Evolutionary conservation across 2,888 invertebrate species (phyloP).

Genomic region (Polyploca ridens): DNA sequence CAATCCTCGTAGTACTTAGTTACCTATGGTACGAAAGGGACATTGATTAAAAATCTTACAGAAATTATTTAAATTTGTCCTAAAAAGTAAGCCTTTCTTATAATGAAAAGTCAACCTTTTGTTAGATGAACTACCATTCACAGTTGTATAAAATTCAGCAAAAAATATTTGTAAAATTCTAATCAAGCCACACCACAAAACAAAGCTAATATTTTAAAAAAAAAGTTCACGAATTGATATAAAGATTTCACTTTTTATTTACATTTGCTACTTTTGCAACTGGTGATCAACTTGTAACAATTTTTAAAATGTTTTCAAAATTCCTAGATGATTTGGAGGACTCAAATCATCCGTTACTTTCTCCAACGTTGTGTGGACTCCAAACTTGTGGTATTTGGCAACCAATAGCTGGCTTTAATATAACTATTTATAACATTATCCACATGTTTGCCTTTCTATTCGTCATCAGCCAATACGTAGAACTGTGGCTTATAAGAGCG

Average conservation of each 20-base stretch:
- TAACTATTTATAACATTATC: slow-evolving; percentile 44
- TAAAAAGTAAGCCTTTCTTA: too few species aligned
- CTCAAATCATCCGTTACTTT: slow-evolving; percentile 49
- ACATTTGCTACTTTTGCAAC: neutral
- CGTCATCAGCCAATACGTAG: slow-evolving; percentile 65
- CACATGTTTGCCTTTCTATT: slow-evolving; percentile 56
- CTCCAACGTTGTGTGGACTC: slow-evolving; percentile 58
- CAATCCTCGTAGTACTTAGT: too few species aligned
- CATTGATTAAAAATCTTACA: too few species aligned
- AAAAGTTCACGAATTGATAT: neutral
- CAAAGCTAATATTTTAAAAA: neutral
- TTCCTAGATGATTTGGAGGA: slow-evolving; percentile 36
- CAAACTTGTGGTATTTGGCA: slow-evolving; percentile 62
- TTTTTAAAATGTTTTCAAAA: slow-evolving; percentile 10
- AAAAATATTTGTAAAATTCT: neutral
- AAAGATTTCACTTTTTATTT: neutral
- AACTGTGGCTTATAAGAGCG: slow-evolving; percentile 61
- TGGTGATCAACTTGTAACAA: neutral
- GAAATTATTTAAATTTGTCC: too few species aligned
- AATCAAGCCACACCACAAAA: neutral
- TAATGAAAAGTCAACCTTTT: too few species aligned
- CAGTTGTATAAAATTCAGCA: neutral
- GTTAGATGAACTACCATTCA: too few species aligned
- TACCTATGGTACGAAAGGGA: too few species aligned
- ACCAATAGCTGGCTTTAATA: slow-evolving; percentile 34